Evolutionary conservation across 2,113 vertebrate species (phyloP), one percentile per base, ranked within the genome.

Genomic region (Labeo rohita): DNA sequence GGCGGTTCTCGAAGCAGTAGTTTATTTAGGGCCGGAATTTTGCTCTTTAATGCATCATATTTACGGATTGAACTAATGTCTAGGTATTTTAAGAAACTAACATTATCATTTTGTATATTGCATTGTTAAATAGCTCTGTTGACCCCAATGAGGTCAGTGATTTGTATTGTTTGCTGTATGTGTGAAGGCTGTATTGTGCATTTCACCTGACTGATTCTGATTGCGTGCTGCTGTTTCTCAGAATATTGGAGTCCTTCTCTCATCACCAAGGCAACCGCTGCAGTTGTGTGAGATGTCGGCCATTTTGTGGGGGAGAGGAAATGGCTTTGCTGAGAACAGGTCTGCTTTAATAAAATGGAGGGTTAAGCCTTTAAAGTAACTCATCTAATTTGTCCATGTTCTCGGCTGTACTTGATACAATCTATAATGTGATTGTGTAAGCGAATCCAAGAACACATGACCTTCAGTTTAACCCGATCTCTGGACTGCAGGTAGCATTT

Each of bases 181-280:
- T n/a, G 7, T 34, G 21, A 2, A 43, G 54, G 45, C 12, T 75
- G 45, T n/a, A 6, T 52, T 43, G 36, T 34, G 49, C 61, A 7
- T 45, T 77, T 70, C 28, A n/a, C 50, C 54, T 80, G 28, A 86
- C 74, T 54, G 81, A 45, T 45, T 66, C 39, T 15, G 21, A 82
- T 16, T 8, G n/a, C 50, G 52, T n/a, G 77, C 80, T 84, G 65
- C 88, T 43, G 52, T 11, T 73, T 88, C 86, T 82, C 66, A 84
- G 79, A 77, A 82, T 79, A 84, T 78, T 34, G 34, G n/a, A 16
- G 79, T 80, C 56, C 63, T 86, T 84, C 82, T 85, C 77, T 86
- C 61, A 84, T 91, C 82, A 68, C 89, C 87, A 83, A 82, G 90
- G 89, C 87, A 91, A 91, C 90, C 68, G 23, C 52, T 86, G 81